phyloP scores from a whole-genome alignment of 2,113 vertebrate genomes.

The Hoplias malabaricus region DNA sequence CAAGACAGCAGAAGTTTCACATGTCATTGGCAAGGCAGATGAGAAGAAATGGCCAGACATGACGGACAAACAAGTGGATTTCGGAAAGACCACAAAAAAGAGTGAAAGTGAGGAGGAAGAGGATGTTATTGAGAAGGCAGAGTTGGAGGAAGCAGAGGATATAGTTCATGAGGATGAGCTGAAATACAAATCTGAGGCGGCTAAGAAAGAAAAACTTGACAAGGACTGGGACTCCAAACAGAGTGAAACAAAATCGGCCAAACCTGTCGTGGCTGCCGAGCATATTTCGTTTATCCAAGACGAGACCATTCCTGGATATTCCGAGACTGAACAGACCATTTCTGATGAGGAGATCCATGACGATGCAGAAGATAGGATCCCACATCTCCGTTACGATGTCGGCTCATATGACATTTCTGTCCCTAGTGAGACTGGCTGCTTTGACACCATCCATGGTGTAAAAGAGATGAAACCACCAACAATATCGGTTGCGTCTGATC shows the following conservation, averaged over 20 bases:
- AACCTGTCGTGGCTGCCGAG: slow-evolving; percentile 72
- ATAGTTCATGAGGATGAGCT: slow-evolving; percentile 60
- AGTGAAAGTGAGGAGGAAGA: slow-evolving; percentile 79
- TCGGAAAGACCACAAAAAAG: slow-evolving; percentile 73
- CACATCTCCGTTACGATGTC: slow-evolving; percentile 83
- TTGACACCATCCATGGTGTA: slow-evolving; percentile 82
- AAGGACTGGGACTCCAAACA: slow-evolving; percentile 66
- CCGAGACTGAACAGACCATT: slow-evolving; percentile 96
- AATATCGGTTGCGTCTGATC: slow-evolving; percentile 61
- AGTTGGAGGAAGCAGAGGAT: slow-evolving; percentile 88
- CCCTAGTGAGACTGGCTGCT: slow-evolving; percentile 80
- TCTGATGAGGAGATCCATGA: slow-evolving; percentile 97
- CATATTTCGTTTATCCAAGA: slow-evolving; percentile 94
- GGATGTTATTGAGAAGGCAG: slow-evolving; percentile 90
- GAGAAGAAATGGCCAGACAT: slow-evolving; percentile 62
- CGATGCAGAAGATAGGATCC: slow-evolving; percentile 87
- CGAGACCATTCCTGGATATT: slow-evolving; percentile 95
- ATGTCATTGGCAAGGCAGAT: slow-evolving; percentile 41
- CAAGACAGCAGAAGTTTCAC: slow-evolving; percentile 19
- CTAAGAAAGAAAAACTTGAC: slow-evolving; percentile 63
- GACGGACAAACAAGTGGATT: slow-evolving; percentile 70
- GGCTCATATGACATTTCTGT: slow-evolving; percentile 83
- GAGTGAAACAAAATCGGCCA: slow-evolving; percentile 51
- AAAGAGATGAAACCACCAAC: slow-evolving; percentile 72
- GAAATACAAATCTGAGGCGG: slow-evolving; percentile 67